These are phyloP conservation scores for Poicephalus gulielmi DNA, from an alignment of 2,113 vertebrate species.

Conservation along the genomic window DNA sequence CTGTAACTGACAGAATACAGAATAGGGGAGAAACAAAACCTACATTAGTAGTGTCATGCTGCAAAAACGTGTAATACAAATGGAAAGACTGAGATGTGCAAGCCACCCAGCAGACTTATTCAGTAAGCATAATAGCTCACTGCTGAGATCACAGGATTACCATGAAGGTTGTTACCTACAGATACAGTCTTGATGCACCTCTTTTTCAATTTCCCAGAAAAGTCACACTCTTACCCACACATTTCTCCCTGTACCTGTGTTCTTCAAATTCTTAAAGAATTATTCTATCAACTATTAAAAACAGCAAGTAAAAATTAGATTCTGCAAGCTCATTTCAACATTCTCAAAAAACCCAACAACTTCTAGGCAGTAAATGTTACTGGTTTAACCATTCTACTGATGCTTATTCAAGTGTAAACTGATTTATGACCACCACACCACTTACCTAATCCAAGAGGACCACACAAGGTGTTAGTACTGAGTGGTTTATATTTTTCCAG, in stretches of 20 bases:
- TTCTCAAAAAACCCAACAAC: neutral
- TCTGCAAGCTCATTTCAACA: neutral
- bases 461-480: conserved; percentile 36
- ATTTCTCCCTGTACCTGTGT: neutral
- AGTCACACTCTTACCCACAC: neutral
- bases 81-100: fast-evolving
- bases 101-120: neutral
- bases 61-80: neutral
- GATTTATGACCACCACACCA: neutral
- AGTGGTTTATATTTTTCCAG: conserved; percentile 67
- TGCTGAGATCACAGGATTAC: neutral
- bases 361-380: neutral
- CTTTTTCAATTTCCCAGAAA: neutral
- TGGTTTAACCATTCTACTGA: neutral
- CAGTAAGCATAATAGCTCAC: neutral
- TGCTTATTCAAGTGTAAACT: neutral
- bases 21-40: neutral
- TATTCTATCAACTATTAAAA: neutral
- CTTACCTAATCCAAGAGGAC: conserved; percentile 76
- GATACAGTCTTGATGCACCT: neutral
- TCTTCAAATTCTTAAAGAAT: neutral
- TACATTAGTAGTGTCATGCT: neutral
- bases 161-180: fast-evolving
- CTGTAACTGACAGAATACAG: neutral
- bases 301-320: neutral